Conservation (phyloP, 2,888 invertebrate genomes). For the Lymantria monacha region DNA sequence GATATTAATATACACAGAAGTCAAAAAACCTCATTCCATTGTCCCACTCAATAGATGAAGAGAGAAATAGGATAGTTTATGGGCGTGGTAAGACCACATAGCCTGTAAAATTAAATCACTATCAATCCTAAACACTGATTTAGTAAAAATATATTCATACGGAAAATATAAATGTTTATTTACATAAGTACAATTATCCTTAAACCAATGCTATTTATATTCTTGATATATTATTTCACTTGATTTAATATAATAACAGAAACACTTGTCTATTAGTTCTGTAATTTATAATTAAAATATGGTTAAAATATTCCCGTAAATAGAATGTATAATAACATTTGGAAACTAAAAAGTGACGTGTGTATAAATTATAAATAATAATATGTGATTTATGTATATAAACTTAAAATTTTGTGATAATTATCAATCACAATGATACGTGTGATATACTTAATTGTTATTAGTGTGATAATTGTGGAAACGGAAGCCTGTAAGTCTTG, state of each 20-base stretch:
- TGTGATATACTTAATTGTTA: background rate
- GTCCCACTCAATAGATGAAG: background rate
- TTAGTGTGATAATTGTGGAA: background rate
- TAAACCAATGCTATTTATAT: slow-evolving; percentile 8
- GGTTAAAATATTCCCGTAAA: background rate
- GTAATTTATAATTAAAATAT: too few relatives aligned
- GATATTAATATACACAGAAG: background rate
- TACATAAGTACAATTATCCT: background rate
- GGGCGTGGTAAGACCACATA: background rate
- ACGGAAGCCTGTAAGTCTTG: background rate
- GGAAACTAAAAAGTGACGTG: background rate
- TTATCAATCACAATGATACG: background rate
- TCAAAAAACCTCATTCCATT: background rate
- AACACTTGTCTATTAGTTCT: background rate
- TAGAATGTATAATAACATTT: background rate
- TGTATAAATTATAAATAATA: background rate
- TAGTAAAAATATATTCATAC: background rate
- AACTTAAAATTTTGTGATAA: background rate
- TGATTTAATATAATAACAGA: background rate
- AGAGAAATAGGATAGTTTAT: background rate
- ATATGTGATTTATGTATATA: too few relatives aligned
- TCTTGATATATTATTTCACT: background rate
- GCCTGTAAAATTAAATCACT: background rate
- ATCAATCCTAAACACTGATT: background rate
- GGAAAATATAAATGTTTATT: background rate